Base-by-base conservation (phyloP, 2,888 invertebrate species). In the Sphaeridia pumilis region DNA sequence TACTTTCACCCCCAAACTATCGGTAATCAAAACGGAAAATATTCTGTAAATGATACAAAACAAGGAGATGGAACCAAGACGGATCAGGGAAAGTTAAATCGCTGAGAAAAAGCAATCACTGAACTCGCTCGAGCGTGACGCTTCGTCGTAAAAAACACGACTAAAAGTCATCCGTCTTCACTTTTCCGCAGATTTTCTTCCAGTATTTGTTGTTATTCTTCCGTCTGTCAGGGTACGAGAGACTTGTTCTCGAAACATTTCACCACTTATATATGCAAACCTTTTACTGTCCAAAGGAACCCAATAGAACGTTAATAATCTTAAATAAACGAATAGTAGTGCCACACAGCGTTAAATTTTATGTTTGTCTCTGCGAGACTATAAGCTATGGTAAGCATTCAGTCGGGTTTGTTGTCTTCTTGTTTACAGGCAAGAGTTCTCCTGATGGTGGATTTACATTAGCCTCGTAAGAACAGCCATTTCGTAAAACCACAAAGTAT, bases 41-140 rank as follows among this genome's bases (percentile, higher is more conserved):
- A 31, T 31, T 31, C n/a, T 31, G 10, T 31, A 31, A 31, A 31
- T 31, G 31, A 31, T 31, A 31, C 31, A 31, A 31, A 31, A 31
- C 31, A 31, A 31, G 31, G 31, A 31, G 31, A 31, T 31, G 31
- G 14, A 31, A 47, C 42, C 26, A n/a, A 47, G 45, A 55, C 48
- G 27, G 45, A 38, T 52, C 27, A 45, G 34, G 31, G 46, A 46
- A 49, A 54, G 54, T 56, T 56, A 54, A 56, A 53, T 57, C 54
- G 54, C 52, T 50, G 56, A 56, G 56, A 57, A 57, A 54, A 57
- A 57, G 51, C 51, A 57, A 57, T 57, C 57, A 57, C 46, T 54
- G 54, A 17, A 54, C 25, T 46, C 51, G 51, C 51, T 51, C 48
- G 36, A 45, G 49, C 57, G 49, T 45, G 26, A n/a, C 41, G 42